Conservation (phyloP, 2,888 invertebrate species). For the Physocephala rufipes region DNA sequence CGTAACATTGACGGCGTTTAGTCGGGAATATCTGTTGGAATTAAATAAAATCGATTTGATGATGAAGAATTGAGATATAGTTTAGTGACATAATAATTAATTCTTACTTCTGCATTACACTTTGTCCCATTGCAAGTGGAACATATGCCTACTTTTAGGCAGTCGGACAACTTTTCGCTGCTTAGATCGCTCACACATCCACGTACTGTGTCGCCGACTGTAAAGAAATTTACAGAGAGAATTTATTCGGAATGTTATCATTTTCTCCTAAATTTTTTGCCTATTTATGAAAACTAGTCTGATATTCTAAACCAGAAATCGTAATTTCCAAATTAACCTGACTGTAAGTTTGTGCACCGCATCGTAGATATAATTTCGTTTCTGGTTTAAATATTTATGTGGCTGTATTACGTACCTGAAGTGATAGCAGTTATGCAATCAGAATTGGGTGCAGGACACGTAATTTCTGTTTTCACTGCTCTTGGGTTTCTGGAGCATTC, state of each 20-base stretch:
- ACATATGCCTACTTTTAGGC: conserved; percentile 51
- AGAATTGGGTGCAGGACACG: conserved; percentile 49
- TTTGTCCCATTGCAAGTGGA: conserved; percentile 51
- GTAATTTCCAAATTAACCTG: too few relatives aligned
- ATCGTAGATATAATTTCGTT: background rate
- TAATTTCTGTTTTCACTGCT: conserved; percentile 37
- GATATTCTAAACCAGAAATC: background rate
- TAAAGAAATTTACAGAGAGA: background rate
- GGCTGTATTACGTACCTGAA: conserved; percentile 31
- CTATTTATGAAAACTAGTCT: too few relatives aligned
- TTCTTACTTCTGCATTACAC: conserved; percentile 53
- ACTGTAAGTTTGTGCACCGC: too few relatives aligned
- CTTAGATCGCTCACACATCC: conserved; percentile 52
- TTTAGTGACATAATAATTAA: conserved; percentile 2
- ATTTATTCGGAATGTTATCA: too few relatives aligned
- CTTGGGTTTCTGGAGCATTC: conserved; percentile 56
- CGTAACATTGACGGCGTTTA: conserved; percentile 55
- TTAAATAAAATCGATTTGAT: background rate
- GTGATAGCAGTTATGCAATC: conserved; percentile 52
- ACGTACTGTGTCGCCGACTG: conserved; percentile 53
- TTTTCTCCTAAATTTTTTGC: too few relatives aligned
- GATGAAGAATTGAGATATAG: too few relatives aligned
- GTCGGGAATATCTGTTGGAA: conserved; percentile 52
- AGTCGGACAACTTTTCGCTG: conserved; percentile 45
- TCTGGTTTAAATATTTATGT: background rate